These are phyloP conservation scores for Melinaea menophilus DNA, from an alignment of 2,888 invertebrate species.

Conservation along the genomic window DNA sequence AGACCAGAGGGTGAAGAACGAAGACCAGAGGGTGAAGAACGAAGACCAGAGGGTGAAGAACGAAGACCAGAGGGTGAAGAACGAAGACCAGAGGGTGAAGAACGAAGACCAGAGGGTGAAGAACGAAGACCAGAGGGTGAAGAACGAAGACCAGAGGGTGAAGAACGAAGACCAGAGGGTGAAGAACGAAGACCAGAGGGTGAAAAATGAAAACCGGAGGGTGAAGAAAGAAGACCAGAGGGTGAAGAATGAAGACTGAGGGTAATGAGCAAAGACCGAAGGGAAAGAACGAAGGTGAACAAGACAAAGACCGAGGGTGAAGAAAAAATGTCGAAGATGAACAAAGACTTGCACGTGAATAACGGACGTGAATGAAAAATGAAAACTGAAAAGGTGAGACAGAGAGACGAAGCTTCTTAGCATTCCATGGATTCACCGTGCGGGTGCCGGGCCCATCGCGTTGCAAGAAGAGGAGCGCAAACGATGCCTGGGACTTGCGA, in stretches of 20 bases:
- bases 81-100: neutral
- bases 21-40: neutral
- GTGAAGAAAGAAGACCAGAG: constrained; percentile 1
- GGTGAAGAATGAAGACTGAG: constrained; percentile 6
- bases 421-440: too few species aligned
- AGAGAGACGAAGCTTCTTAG: too few species aligned
- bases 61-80: constrained; percentile 12
- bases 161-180: constrained; percentile 3
- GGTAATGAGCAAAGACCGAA: constrained; percentile 10
- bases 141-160: constrained; percentile 12
- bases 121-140: neutral
- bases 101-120: constrained; percentile 15
- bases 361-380: neutral
- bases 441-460: too few species aligned
- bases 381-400: neutral
- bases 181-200: neutral
- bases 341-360: neutral
- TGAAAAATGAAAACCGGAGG: neutral
- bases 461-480: too few species aligned
- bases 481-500: too few species aligned
- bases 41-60: neutral
- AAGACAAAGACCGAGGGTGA: constrained; percentile 11
- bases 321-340: neutral
- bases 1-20: constrained; percentile 6
- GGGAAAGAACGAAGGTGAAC: constrained; percentile 12